A percentile compares a stretch with the other conserved stretches of the same genome.
These are phyloP conservation scores for Drosophila longiperda DNA, from an alignment of 2,888 invertebrate species.

Conservation along the genomic window DNA sequence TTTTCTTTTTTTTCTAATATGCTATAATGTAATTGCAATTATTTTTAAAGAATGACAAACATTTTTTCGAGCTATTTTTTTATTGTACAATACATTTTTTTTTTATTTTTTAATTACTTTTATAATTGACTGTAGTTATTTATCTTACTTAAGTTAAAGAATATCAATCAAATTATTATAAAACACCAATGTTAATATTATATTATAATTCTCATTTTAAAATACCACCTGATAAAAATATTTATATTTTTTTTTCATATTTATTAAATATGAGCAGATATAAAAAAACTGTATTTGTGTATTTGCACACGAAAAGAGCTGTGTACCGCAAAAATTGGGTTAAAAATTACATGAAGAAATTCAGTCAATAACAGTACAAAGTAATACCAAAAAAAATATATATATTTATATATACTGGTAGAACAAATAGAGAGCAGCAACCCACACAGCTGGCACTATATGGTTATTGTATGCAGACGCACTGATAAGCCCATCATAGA, in stretches of 20 bases:
- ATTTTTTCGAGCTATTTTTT: neutral
- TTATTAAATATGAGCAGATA: too few species aligned
- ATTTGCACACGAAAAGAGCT: conserved; percentile 4
- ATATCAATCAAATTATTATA: neutral
- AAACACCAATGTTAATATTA: neutral
- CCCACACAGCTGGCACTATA: conserved; percentile 17
- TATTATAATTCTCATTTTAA: too few species aligned
- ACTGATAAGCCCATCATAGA: conserved; percentile 59
- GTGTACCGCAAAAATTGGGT: conserved; percentile 11
- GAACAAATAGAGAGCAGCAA: conserved; percentile 12
- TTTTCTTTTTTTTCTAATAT: neutral
- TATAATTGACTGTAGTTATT: neutral
- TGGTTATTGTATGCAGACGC: conserved; percentile 13
- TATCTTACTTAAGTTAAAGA: neutral
- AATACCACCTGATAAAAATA: neutral
- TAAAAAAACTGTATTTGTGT: too few species aligned
- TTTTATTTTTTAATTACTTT: neutral
- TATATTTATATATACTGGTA: neutral
- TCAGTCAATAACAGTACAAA: conserved; percentile 18
- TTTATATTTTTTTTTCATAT: neutral
- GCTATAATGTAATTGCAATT: neutral
- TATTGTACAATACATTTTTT: neutral
- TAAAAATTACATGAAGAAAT: conserved; percentile 16
- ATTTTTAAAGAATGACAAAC: neutral
- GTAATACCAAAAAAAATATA: neutral